phyloP scores from a whole-genome alignment of 2,888 invertebrate species.

The Loripinus fragilis region DNA sequence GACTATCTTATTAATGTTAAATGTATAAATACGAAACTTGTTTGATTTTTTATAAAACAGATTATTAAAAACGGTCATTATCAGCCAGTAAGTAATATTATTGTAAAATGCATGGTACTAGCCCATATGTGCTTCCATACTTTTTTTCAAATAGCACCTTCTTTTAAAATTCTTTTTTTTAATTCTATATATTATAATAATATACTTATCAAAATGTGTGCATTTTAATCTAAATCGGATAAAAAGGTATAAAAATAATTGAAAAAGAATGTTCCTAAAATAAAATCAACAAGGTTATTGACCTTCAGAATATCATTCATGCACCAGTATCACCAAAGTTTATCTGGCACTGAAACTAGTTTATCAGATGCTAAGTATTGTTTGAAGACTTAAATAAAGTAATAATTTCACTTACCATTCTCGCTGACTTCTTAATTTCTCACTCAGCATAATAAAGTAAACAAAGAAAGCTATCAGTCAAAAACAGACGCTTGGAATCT shows the following conservation, averaged over 20 bases:
- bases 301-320: neutral
- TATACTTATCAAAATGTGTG: neutral
- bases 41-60: neutral
- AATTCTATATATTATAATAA: neutral
- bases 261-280: neutral
- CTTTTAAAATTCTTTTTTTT: neutral
- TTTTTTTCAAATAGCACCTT: constrained; percentile 5
- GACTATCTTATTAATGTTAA: neutral
- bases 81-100: neutral
- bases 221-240: neutral
- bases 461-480: constrained; percentile 1
- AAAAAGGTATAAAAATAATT: neutral
- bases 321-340: neutral
- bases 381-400: neutral
- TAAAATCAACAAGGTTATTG: neutral
- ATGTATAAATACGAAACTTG: neutral
- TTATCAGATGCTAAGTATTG: neutral
- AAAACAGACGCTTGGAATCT: constrained; percentile 9
- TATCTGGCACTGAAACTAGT: neutral
- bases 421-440: neutral
- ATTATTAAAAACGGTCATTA: neutral
- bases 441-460: neutral
- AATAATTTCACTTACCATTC: constrained; percentile 2
- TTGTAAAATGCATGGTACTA: neutral
- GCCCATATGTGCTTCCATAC: constrained; percentile 8